Base-by-base conservation (phyloP, 2,113 vertebrate species). In the Cathartes aura region DNA sequence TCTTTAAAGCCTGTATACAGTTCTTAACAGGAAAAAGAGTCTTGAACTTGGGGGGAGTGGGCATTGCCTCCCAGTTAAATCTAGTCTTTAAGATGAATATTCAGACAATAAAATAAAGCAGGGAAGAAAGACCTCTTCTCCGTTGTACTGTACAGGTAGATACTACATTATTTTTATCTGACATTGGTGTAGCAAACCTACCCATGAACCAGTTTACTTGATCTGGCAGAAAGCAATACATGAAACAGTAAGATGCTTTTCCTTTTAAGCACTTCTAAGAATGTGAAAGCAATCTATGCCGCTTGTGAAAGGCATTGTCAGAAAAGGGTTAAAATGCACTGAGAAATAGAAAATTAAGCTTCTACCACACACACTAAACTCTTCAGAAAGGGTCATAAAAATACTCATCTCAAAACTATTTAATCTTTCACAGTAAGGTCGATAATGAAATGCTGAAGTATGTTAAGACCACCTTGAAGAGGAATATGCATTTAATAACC, bases 281-380 rank as follows among this genome's bases (percentile, higher is more conserved):
- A 55, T 0, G 2, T 6, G 14, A 59, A 40, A 24, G 63, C 7
- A 23, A 82, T 6, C 21, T 3, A 1, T 9, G 48, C 22, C 8
- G 3, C 50, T 36, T 45, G 27, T 2, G 23, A 58, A 52, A 48
- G 15, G 58, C 5, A 5, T 3, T 20, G 30, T 9, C 29, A 12
- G 18, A 26, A 32, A 48, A 38, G 14, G 9, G 38, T 50, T 63
- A 64, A 79, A 79, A 63, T 5, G 8, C 32, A 38, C 18, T 48
- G 50, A 21, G 29, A 42, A 53, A 10, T 4, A 32, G 15, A 48
- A 26, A 81, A 24, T 22, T 16, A 85, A 81, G 50, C 19, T 43
- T 30, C 17, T 40, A 12, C 5, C 3, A 0, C 18, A 14, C 30
- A 24, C 22, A 6, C 30, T 11, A 48, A 62, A 43, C 42, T 23